Conservation (phyloP, 1,140 invertebrate genomes). For the Sesamia nonagrioides region DNA sequence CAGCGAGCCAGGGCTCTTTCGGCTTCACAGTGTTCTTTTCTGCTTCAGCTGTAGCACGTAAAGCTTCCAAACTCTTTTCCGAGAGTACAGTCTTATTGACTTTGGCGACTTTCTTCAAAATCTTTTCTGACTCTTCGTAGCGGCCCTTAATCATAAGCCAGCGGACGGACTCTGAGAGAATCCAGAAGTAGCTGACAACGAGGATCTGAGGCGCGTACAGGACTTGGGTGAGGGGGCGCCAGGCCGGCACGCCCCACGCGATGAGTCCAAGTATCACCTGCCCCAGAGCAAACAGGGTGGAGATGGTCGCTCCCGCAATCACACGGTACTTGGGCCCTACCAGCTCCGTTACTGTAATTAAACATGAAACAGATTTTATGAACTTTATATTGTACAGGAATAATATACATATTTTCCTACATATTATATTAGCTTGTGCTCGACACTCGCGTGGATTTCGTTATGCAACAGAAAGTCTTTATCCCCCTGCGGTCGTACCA, state of each 20-base stretch:
- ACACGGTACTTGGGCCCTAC: slow-evolving; percentile 92
- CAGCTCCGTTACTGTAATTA: slow-evolving; percentile 90
- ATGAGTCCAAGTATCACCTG: slow-evolving; percentile 90
- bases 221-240: slow-evolving; percentile 91
- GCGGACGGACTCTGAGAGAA: slow-evolving; percentile 91
- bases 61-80: slow-evolving; percentile 87
- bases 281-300: slow-evolving; percentile 91
- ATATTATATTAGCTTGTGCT: too few species aligned
- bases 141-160: slow-evolving; percentile 92
- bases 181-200: slow-evolving; percentile 89
- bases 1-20: slow-evolving; percentile 81
- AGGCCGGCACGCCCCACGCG: slow-evolving; percentile 91
- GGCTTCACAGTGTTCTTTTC: slow-evolving; percentile 66
- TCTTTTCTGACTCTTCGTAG: slow-evolving; percentile 88
- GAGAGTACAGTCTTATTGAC: slow-evolving; percentile 89
- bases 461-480: too few species aligned
- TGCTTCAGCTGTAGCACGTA: slow-evolving; percentile 70
- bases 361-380: slow-evolving; percentile 19
- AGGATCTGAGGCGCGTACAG: slow-evolving; percentile 91
- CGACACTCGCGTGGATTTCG: too few species aligned
- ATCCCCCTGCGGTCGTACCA: too few species aligned
- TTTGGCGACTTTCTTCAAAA: slow-evolving; percentile 89
- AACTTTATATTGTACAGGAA: too few species aligned
- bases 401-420: too few species aligned
- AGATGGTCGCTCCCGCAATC: slow-evolving; percentile 91